Evolutionary conservation across 2,113 vertebrate genomes (phyloP), one percentile per base, ranked within the genome.

Genomic region (Lynx canadensis): DNA sequence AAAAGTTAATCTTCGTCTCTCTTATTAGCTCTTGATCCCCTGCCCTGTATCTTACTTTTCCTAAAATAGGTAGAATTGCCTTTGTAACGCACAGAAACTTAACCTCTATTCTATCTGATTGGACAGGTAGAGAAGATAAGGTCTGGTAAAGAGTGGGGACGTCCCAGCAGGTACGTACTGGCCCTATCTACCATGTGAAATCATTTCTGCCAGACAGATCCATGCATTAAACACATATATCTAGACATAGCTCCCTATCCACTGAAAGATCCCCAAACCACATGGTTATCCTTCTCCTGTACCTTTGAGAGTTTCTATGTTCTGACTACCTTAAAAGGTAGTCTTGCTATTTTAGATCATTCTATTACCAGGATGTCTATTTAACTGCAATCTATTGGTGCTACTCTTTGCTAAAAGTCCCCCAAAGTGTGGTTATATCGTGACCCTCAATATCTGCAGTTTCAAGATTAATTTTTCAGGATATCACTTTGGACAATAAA

Each of bases 401-500:
- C n/a, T 82, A 55, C 80, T 96, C 91, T 96, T 94, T 92, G 88
- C 87, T 97, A 93, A 96, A 97, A 73, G 69, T 97, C 86, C 91
- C 97, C 95, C 31, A n/a, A 97, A 95, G 95, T 98, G 93, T 89
- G 76, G 69, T 98, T 98, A 97, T 94, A 36, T 69, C 94, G 90
- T 97, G 90, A 98, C 87, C 96, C 68, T 97, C 93, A 91, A 76
- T 71, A 92, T 90, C 84, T 85, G 14, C 50, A 68, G 84, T 93
- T 97, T 95, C 95, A 97, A 95, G 95, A 97, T 97, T 95, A 95
- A 91, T 97, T 97, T 97, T 88, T 97, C 57, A 94, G 81, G 78
- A 92, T 94, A 97, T 97, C 76, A 93, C 74, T 98, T 95, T 91
- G 93, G 88, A 93, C 88, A 96, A 97, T 97, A 97, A 98, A 92